Evolutionary conservation across 1,140 invertebrate species (phyloP), one percentile per base, ranked within the genome.

Genomic region (Epicauta chinensis): DNA sequence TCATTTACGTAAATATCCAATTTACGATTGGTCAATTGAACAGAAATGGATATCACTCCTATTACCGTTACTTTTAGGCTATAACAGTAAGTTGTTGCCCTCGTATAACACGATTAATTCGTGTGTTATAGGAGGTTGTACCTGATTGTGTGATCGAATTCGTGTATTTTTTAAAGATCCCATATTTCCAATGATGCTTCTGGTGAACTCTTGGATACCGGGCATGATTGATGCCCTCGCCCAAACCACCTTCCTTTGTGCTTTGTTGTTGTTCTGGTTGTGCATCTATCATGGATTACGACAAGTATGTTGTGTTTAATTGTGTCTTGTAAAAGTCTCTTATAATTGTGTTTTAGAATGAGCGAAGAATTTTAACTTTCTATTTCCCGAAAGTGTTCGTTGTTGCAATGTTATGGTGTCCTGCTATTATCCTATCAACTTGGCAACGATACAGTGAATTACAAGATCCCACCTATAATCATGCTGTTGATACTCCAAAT

Each of bases 11-110:
- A 93, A 88, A 68, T 97, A 92, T 75, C 81, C 86, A 0, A 75
- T 93, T 2, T 81, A 84, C 59, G 93, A 97, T 72, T 98, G 94
- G 94, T 94, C 94, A 3, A 95, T 97, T 59, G 95, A 98, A 73
- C 94, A 98, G 67, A 94, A 92, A 72, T 98, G 94, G 94, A 84
- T 97, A 62, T 89, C 89, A 1, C 72, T 93, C 15, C 75, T 98
- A 16, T 74, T 98, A 52, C 91, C 93, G n/a, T 71, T 95, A 1
- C 75, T 97, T 1, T 75, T 97, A 43, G 75, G 96, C 14, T 96
- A 95, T 65, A 89, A 98, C 75, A 91, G 93, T 97, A 76, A 80
- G 79, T 74, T 17, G 15, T 34, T 31, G 16, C 1, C 23, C 23
- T 7, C 23, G 7, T 5, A 2, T 5, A 23, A 3, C 7, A 23